Conservation (phyloP, 1,140 invertebrate species). For the Drosophila ambigua region DNA sequence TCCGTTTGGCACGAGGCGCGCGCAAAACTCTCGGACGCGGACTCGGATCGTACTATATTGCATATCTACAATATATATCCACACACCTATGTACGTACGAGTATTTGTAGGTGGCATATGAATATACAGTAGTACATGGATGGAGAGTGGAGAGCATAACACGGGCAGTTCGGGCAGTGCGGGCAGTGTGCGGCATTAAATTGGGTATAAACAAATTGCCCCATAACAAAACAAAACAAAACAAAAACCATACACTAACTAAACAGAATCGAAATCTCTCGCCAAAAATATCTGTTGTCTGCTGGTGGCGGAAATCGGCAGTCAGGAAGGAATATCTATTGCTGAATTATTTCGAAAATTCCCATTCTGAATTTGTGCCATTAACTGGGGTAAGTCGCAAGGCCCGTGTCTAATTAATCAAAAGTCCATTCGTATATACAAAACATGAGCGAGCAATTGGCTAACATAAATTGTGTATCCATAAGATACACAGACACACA, state of each 20-base stretch:
- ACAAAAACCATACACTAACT: no score
- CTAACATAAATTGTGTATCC: slow-evolving; percentile 79
- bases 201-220: no score
- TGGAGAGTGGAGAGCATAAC: no score
- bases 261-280: no score
- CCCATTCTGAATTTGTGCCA: slow-evolving; percentile 15
- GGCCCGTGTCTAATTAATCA: slow-evolving; percentile 28
- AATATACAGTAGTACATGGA: no score
- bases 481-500: slow-evolving; percentile 67
- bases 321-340: neutral
- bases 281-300: slow-evolving; percentile 24
- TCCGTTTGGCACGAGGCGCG: slow-evolving; percentile 66
- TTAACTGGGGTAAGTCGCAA: slow-evolving; percentile 61
- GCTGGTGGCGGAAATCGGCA: slow-evolving; percentile 24
- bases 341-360: neutral
- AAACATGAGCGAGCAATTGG: slow-evolving; percentile 60
- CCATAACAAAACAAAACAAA: no score
- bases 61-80: slow-evolving; percentile 4
- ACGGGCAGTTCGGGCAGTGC: no score
- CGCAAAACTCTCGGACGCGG: slow-evolving; percentile 49
- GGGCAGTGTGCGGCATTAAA: no score
- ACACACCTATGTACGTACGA: neutral
- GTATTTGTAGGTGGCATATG: no score
- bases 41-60: slow-evolving; percentile 19
- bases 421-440: slow-evolving; percentile 42